Conservation (phyloP, 2,113 vertebrate genomes). For the Chionodraco myersi region DNA sequence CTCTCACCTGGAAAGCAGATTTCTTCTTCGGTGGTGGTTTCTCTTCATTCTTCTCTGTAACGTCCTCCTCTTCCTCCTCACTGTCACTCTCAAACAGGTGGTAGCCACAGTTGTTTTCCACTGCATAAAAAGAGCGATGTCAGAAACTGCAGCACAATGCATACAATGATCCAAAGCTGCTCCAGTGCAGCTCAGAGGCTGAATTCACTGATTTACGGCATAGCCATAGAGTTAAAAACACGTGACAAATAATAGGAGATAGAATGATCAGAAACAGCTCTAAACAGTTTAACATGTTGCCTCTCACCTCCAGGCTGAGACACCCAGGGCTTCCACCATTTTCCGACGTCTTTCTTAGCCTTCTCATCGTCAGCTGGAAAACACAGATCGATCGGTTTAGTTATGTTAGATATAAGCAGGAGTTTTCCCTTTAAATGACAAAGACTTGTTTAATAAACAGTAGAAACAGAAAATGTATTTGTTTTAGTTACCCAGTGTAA, state of each 20-base stretch:
- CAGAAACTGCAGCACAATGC: background rate
- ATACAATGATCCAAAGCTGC: background rate
- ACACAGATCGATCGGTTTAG: constrained; percentile 1
- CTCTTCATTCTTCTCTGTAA: constrained; percentile 68
- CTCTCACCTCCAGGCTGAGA: constrained; percentile 71
- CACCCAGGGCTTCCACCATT: constrained; percentile 81
- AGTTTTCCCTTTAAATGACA: too few relatives aligned
- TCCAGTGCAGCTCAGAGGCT: background rate
- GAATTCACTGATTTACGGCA: background rate
- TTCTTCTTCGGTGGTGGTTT: constrained; percentile 74
- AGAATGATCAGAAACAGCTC: background rate
- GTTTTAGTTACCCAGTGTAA: constrained; percentile 58
- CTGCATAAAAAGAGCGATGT: constrained; percentile 55
- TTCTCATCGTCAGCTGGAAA: constrained; percentile 68
- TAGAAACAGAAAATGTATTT: constrained; percentile 17
- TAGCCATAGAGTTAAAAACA: background rate
- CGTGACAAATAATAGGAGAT: background rate
- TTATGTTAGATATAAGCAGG: background rate
- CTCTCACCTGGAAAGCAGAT: constrained; percentile 83
- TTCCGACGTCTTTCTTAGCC: constrained; percentile 71
- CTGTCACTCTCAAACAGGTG: constrained; percentile 82
- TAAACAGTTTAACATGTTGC: background rate
- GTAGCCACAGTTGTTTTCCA: constrained; percentile 75
- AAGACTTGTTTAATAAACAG: background rate
- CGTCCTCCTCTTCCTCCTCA: constrained; percentile 79